phyloP scores from a whole-genome alignment of 1,140 invertebrate genomes.

The Pseudomyrmex pallidus region DNA sequence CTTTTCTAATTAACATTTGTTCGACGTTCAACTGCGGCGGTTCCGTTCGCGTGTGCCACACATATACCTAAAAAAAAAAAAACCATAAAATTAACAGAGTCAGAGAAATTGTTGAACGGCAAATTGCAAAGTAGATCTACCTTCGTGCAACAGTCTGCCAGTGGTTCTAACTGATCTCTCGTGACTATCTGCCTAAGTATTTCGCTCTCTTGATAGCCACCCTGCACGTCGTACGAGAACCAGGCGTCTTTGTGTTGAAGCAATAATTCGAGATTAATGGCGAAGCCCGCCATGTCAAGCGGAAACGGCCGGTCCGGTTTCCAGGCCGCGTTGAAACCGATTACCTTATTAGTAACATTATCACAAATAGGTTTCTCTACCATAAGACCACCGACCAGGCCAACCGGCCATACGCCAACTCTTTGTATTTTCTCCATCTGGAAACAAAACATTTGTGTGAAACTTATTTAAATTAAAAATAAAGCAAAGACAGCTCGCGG shows the following conservation, averaged over 20 bases:
- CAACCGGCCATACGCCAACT: conserved; percentile 99
- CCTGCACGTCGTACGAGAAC: conserved; percentile 93
- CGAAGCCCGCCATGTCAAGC: conserved; percentile 99
- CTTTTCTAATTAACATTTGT: conserved; percentile 85
- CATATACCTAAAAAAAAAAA: conserved; percentile 89
- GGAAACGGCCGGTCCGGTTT: conserved; percentile 96
- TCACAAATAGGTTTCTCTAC: conserved; percentile 92
- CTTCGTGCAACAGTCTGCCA: conserved; percentile 95
- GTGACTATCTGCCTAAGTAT: conserved; percentile 93
- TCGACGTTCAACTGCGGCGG: conserved; percentile 91
- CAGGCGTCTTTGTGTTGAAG: conserved; percentile 90
- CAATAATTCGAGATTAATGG: conserved; percentile 94
- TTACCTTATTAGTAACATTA: conserved; percentile 89
- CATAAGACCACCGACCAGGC: conserved; percentile 95
- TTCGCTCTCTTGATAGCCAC: conserved; percentile 96
- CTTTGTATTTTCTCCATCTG: conserved; percentile 93
- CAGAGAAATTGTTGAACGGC: background rate
- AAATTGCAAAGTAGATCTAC: conserved; percentile 80
- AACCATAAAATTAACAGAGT: background rate
- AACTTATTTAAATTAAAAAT: background rate
- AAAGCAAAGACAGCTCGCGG: too few species aligned
- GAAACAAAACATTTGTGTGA: background rate
- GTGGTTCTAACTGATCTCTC: conserved; percentile 92
- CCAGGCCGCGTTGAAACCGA: conserved; percentile 94
- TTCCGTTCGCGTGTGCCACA: conserved; percentile 99